A percentile compares a stretch with the other conserved stretches of the same genome.
Conservation (phyloP, 2,113 vertebrate genomes). For the Gnathonemus longibarbis region DNA sequence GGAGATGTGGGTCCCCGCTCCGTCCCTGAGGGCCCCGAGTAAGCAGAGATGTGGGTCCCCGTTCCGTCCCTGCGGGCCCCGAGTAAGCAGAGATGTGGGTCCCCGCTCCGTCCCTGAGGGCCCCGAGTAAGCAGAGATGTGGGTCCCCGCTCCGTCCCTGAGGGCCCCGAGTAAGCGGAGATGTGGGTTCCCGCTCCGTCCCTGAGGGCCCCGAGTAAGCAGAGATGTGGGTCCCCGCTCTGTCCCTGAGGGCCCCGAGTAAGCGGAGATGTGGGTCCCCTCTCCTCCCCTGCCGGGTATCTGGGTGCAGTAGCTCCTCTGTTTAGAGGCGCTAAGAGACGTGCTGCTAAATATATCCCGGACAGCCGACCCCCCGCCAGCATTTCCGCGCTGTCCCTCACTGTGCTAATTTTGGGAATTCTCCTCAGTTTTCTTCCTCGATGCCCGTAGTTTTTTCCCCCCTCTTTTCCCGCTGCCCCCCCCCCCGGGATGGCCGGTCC, state of each 20-base stretch:
- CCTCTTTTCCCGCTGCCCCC: neutral
- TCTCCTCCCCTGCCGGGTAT: neutral
- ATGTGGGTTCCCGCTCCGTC: neutral
- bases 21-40: neutral
- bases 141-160: neutral
- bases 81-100: neutral
- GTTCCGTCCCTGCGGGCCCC: neutral
- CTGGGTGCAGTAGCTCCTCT: neutral
- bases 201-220: neutral
- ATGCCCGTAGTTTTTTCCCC: neutral
- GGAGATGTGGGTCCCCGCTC: neutral
- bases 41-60: neutral
- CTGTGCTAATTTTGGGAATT: neutral
- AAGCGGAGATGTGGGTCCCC: neutral
- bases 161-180: neutral
- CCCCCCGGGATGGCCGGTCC: neutral
- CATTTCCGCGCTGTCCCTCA: neutral
- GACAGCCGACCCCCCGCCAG: neutral
- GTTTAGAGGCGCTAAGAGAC: slow-evolving; percentile 3
- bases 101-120: neutral
- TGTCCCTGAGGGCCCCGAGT: neutral
- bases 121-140: neutral
- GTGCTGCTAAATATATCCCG: neutral
- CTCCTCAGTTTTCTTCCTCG: neutral
- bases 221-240: neutral